Base-by-base conservation (phyloP, 2,797 vertebrate genomes). In the Ciconia nigra region DNA sequence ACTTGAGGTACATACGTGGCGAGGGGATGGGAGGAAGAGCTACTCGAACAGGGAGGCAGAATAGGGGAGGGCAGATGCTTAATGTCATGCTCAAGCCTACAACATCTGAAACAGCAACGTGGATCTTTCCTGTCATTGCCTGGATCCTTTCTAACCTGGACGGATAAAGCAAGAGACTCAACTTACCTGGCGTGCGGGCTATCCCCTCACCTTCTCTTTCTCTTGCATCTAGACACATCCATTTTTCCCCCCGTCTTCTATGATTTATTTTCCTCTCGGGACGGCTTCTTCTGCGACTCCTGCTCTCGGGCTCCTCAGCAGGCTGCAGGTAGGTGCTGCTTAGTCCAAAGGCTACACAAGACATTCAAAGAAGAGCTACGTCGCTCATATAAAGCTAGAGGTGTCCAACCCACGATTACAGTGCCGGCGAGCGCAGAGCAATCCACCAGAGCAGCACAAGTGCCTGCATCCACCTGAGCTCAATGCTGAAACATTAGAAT, bases 141-240 rank as follows among this genome's bases (percentile, higher is more conserved):
- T 69, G 61, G 35, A 66, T 57, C 61, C 79, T 76, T 86, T 73
- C 91, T 94, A 88, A 79, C 28, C 84, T 77, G 79, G 54, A 44
- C 19, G 62, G 39, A 67, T 69, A 96, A 13, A 95, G 95, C 82
- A 96, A 95, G 90, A 94, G 70, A 91, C 89, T 92, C 70, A 81
- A 95, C 96, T 97, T 97, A 97, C 95, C 96, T 97, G 63, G 55
- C 1, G 10, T 1, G 41, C 5, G 0, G 62, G 89, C 87, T 77
- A 94, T 89, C 49, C 89, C 90, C 93, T 97, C 93, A 94, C 94
- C 95, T 95, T 96, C 87, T 93, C 92, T 49, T 89, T 93, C 92
- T 91, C 80, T 94, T 69, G 79, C 55, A 35, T 96, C 70, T 94
- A 96, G 93, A 72, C 59, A 81, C 62, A 94, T 89, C 65, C 90